phyloP scores from a whole-genome alignment of 1,140 invertebrate genomes.

The Pachypsylla venusta region DNA sequence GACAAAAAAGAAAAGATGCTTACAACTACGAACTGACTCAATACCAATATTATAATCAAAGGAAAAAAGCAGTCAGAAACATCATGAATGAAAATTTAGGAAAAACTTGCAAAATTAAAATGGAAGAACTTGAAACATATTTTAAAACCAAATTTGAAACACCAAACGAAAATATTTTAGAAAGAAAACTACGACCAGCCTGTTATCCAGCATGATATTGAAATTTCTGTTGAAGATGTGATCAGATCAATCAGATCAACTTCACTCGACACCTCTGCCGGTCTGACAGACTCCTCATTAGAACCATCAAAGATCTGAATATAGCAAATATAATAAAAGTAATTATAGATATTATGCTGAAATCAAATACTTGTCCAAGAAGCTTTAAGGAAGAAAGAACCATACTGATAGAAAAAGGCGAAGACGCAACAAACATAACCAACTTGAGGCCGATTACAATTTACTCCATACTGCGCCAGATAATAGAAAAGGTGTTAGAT shows the following conservation, averaged over 20 bases:
- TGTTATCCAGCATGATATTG: background rate
- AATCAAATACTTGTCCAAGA: background rate
- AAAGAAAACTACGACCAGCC: background rate
- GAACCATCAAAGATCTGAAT: background rate
- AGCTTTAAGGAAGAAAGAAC: background rate
- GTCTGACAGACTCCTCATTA: background rate
- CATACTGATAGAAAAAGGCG: background rate
- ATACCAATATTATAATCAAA: background rate
- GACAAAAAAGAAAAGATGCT: background rate
- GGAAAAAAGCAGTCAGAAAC: background rate
- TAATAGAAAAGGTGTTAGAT: background rate
- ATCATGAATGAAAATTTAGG: background rate
- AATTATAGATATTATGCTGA: background rate
- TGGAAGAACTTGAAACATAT: background rate
- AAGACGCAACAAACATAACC: background rate
- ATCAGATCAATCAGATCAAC: background rate
- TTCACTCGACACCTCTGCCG: background rate
- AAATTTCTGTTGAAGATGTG: background rate
- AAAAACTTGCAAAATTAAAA: background rate
- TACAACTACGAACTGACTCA: background rate
- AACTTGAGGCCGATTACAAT: background rate
- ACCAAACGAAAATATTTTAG: background rate
- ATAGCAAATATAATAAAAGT: background rate
- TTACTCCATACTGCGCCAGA: background rate
- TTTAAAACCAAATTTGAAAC: background rate